A percentile compares a stretch with the other conserved stretches of the same genome.
Conservation (phyloP, 1,140 invertebrate genomes). For the Trialeurodes vaporariorum region DNA sequence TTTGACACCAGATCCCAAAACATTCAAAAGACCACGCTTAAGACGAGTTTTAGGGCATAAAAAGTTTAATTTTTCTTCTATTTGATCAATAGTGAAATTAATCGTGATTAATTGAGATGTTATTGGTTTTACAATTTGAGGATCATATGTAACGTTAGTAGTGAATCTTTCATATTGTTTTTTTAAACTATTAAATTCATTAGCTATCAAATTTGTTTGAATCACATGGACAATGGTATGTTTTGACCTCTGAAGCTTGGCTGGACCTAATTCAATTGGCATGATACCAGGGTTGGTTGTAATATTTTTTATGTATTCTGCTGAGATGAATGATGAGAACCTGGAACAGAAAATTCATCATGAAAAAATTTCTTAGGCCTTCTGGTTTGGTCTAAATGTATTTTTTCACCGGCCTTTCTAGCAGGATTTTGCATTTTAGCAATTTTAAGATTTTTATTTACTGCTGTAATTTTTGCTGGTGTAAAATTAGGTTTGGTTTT, state of each 20-base stretch:
- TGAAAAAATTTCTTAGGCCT: no score
- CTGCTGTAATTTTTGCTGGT: not conserved
- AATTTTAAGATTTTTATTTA: conserved; percentile 5
- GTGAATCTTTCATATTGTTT: no score
- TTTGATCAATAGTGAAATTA: no score
- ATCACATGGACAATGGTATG: not conserved
- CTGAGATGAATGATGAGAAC: not conserved
- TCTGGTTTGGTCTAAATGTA: conserved; percentile 2
- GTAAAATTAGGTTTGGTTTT: conserved; percentile 3
- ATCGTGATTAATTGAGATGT: no score
- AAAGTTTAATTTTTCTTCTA: no score
- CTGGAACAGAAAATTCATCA: no score
- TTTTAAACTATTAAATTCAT: conserved; percentile 1
- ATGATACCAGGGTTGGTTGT: conserved; percentile 2
- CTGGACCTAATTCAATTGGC: not conserved
- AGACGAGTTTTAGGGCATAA: not conserved
- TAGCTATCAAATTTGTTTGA: not conserved
- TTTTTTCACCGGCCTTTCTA: no score
- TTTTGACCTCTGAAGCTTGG: not conserved
- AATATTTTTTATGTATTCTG: not conserved
- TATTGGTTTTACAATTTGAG: no score
- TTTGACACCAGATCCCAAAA: not conserved
- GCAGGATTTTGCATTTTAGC: conserved; percentile 1
- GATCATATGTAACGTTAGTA: no score
- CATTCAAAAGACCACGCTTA: not conserved